Evolutionary conservation across 2,888 invertebrate genomes (phyloP), one percentile per base, ranked within the genome.

Genomic region (Nasonovia ribisnigri): DNA sequence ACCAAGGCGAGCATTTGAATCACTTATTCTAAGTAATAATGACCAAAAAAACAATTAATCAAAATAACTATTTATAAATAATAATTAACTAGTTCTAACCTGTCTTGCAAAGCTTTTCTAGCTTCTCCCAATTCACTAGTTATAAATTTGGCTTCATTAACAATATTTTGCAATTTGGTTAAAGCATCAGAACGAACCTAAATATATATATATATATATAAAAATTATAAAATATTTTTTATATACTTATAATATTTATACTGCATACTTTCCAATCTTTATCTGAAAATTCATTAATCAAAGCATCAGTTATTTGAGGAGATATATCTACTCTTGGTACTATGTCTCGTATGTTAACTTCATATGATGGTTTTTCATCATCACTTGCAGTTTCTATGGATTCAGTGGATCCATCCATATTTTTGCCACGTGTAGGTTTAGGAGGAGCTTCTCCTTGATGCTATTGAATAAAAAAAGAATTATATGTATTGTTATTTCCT

Each of bases 1-100:
- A 0, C 98, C 98, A 95, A 99, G 97, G 96, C 98, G 99, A 48
- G 98, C 98, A 96, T 99, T 99, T 89, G 98, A 98, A 95, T 99
- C 99, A 0, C 97, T 96, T 36, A 99, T 96, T 1, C 99, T 96
- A 0, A 97, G 97, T 0, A 97, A 29, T 51, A 54, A 93, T 97
- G 10, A 86, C 26, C 43, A 67, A 92, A 8, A 42, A 43, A 57
- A 54, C 16, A 91, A 46, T 60, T 67, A 36, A 77, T n/a, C 10
- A 51, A 51, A 57, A 24, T 46, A n/a, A 86, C 43, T 11, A 92
- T 6, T 77, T 77, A 77, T 36, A 77, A 77, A 8, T 36, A 60
- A 29, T 60, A 77, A 36, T 46, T 26, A 54, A 54, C 54, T 54
- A 67, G 11, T 43, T 10, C 51, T 3, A 90, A 93, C 93, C 93